A percentile compares a stretch with the other conserved stretches of the same genome.
Evolutionary conservation across 2,888 invertebrate species (phyloP).

Genomic region (Drosophila gaucha): DNA sequence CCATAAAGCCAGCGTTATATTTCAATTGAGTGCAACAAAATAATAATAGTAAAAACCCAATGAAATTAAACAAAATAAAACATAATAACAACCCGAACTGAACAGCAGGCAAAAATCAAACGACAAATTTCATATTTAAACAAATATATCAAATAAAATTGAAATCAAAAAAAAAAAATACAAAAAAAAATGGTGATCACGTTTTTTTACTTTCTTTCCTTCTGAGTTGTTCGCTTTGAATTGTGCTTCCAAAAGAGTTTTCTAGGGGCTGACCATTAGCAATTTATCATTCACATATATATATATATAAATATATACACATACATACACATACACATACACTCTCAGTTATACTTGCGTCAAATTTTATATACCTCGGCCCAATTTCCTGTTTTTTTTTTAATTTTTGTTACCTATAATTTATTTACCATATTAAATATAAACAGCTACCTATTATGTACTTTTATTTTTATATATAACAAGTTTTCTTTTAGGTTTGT

Average conservation of each 20-base stretch:
- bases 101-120: slow-evolving; percentile 55
- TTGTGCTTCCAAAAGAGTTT: slow-evolving; percentile 83
- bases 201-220: slow-evolving; percentile 59
- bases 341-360: slow-evolving; percentile 26
- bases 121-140: slow-evolving; percentile 33
- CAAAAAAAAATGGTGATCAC: slow-evolving; percentile 65
- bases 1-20: slow-evolving; percentile 65
- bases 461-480: slow-evolving; percentile 26
- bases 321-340: slow-evolving; percentile 18
- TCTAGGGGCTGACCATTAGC: slow-evolving; percentile 67
- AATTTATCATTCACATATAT: slow-evolving; percentile 40
- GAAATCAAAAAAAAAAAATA: slow-evolving; percentile 51
- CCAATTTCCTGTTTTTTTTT: slow-evolving; percentile 82
- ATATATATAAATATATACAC: slow-evolving; percentile 9
- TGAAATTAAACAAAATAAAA: slow-evolving; percentile 33
- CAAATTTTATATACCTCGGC: slow-evolving; percentile 82
- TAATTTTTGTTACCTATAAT: slow-evolving; percentile 54
- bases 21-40: slow-evolving; percentile 43
- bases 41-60: slow-evolving; percentile 38
- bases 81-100: slow-evolving; percentile 31
- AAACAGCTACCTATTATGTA: slow-evolving; percentile 29
- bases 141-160: slow-evolving; percentile 53
- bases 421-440: slow-evolving; percentile 34
- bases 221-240: slow-evolving; percentile 71
- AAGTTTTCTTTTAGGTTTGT: slow-evolving; percentile 28